phyloP scores from a whole-genome alignment of 2,113 vertebrate species.

The Anarhynchus alexandrinus region DNA sequence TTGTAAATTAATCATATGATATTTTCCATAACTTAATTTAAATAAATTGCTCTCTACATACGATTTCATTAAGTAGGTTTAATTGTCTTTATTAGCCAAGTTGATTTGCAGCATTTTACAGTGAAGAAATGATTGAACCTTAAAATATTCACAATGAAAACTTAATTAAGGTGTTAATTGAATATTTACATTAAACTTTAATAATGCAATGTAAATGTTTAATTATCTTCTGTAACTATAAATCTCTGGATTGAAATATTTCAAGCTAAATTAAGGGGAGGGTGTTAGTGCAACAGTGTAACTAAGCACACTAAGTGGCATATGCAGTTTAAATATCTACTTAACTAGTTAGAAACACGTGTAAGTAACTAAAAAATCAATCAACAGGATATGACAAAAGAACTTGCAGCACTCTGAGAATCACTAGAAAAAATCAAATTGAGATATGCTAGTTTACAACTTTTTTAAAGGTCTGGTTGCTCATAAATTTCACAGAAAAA shows the following conservation, averaged over 20 bases:
- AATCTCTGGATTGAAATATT: background rate
- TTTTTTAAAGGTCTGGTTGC: background rate
- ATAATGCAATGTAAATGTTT: background rate
- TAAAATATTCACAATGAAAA: slow-evolving; percentile 9
- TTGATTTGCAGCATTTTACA: background rate
- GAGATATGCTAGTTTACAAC: background rate
- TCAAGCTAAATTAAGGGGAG: background rate
- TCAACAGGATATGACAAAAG: background rate
- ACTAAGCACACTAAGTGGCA: background rate
- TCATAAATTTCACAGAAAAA: background rate
- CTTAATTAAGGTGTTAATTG: background rate
- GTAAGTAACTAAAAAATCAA: background rate
- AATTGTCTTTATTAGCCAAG: slow-evolving; percentile 38
- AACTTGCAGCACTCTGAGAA: background rate
- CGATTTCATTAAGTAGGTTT: background rate
- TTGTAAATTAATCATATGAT: background rate
- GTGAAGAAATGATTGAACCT: background rate
- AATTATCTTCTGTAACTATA: background rate
- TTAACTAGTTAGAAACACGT: background rate
- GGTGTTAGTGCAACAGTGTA: background rate
- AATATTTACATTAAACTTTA: slow-evolving; percentile 27
- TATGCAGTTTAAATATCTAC: background rate
- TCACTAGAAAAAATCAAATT: background rate
- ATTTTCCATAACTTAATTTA: background rate
- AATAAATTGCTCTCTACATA: background rate